Evolutionary conservation across 2,888 invertebrate genomes (phyloP).

Genomic region (Drosophila emarginata): DNA sequence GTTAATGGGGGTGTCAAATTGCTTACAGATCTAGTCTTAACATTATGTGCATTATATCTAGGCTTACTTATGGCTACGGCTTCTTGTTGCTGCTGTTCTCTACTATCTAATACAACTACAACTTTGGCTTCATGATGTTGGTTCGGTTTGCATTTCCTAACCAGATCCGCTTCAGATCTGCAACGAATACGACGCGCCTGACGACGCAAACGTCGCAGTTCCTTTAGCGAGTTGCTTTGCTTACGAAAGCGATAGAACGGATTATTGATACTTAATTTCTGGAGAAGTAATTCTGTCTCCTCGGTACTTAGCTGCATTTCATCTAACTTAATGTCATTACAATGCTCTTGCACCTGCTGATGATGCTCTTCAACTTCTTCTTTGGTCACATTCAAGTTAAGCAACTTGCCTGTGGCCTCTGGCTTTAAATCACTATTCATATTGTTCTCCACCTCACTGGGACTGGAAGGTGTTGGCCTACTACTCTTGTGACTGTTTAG

Average conservation of each 20-base stretch:
- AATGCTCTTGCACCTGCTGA: conserved; percentile 1
- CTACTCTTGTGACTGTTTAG: conserved; percentile 45
- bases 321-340: conserved; percentile 31
- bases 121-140: conserved; percentile 73
- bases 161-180: conserved; percentile 78
- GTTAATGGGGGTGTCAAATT: conserved; percentile 48
- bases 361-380: conserved; percentile 22
- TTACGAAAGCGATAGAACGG: conserved; percentile 81
- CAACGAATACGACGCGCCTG: conserved; percentile 53
- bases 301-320: conserved; percentile 37
- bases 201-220: conserved; percentile 51
- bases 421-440: conserved; percentile 63
- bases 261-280: conserved; percentile 79
- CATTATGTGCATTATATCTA: conserved; percentile 42
- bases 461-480: conserved; percentile 16
- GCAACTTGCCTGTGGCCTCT: conserved; percentile 41
- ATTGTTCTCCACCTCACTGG: conserved; percentile 52
- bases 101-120: conserved; percentile 79
- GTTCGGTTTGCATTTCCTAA: conserved; percentile 24
- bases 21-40: conserved; percentile 74
- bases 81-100: conserved; percentile 46
- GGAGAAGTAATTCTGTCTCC: conserved; percentile 66
- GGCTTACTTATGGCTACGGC: conserved; percentile 62
- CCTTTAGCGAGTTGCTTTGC: conserved; percentile 78
- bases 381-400: conserved; percentile 59